Evolutionary conservation across 1,140 invertebrate species (phyloP), one percentile per base, ranked within the genome.

Genomic region (Cyphomyrmex costatus): DNA sequence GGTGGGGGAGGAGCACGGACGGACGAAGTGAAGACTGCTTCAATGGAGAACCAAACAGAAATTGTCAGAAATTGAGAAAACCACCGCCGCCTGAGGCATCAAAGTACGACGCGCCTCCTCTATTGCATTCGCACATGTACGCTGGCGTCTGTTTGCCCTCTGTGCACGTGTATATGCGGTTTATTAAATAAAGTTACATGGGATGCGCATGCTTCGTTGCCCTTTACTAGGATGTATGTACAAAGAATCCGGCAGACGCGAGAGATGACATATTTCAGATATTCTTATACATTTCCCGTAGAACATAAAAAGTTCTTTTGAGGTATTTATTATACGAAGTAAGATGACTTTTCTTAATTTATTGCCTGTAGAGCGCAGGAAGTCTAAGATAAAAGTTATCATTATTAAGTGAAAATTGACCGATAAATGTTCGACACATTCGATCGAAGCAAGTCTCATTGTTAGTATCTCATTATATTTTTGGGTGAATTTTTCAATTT

Each of bases 61-160:
- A 82, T 82, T 73, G 78, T 82, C 78, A 82, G 85, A 86, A 70
- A 86, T 82, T 60, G 78, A 82, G 85, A 63, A 86, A 86, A 86
- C 85, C 80, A 84, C 63, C 53, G 27, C 63, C 14, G 68, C 79
- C 68, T n/a, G 79, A 74, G 68, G 79, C 79, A 83, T 74, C 79
- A 68, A 79, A 79, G 60, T 78, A 79, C 63, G n/a, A 12, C 51
- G 76, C 76, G 60, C 24, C 49, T 68, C 58, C 30, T 86, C 79
- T 63, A 58, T 60, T 58, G 63, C 24, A 79, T 33, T 53, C 60
- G 27, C 60, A 79, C 49, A 63, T 60, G 19, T 51, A 63, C 27
- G 12, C 27, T 19, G 7, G 42, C 27, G 77, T 80, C 77, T 80
- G 77, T 56, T 80, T 60, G 46, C 46, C 33, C 10, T 27, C 10